Base-by-base conservation (phyloP, 2,888 invertebrate species). In the Philereme transversata region DNA sequence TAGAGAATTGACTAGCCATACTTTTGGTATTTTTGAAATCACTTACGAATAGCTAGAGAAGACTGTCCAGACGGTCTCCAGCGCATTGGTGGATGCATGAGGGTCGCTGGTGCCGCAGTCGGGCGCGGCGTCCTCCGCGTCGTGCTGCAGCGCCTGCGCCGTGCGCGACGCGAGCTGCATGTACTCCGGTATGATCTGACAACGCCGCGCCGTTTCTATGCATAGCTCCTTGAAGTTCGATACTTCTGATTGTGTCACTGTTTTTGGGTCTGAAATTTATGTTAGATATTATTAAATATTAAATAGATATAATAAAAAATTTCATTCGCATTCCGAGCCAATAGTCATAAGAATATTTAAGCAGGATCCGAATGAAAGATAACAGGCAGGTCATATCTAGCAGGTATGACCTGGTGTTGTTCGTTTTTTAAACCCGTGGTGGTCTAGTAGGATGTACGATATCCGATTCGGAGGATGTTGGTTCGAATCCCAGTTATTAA, bases 171-270 rank as follows among this genome's bases (percentile, higher is more conserved):
- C 92, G 2, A 90, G 67, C 59, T 86, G 83, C 91, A 92, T 89
- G 64, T 92, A 92, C 52, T 91, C 91, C 0, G 91, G 91, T 40
- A 92, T 90, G 11, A 92, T 91, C 66, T 89, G 88, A 62, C 91
- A 91, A 35, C 84, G 85, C 64, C 74, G 81, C 0, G 90, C 88
- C 7, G 91, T 77, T 4, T 92, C 92, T 41, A 88, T 10, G 35
- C 89, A 89, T 0, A 90, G 71, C 40, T 90, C 90, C 54, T 86
- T 87, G 79, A 90, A 90, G 55, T 79, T 85, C 0, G 72, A 64
- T 44, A 89, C 84, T 55, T 90, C 88, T 0, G 86, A 80, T 48
- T 84, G 79, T 0, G 86, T 82, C 0, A 90, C 64, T 0, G 80
- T 77, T 60, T 83, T 78, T 6, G 83, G 77, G 58, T 81, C 91